Evolutionary conservation across 2,113 vertebrate genomes (phyloP), one percentile per base, ranked within the genome.

Genomic region (Pseudorectes ferrugineus): DNA sequence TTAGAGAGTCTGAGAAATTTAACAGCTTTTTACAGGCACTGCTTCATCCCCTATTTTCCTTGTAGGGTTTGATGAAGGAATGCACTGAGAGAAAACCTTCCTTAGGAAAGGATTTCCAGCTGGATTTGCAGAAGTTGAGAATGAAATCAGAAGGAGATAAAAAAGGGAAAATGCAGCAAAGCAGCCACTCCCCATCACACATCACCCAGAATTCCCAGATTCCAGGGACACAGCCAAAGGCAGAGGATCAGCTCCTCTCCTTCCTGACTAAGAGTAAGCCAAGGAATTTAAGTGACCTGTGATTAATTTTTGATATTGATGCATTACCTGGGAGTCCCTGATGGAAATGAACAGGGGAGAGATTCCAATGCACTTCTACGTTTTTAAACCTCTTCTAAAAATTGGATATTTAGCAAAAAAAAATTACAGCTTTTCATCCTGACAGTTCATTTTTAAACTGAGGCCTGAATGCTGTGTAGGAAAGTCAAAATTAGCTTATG

Each of bases 221-320:
- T 12, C 63, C 84, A 76, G 72, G 35, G 57, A 35, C 20, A 8
- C 38, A 28, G 1, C 42, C 59, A 11, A 19, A 48, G 26, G 48
- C 72, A 38, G 52, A 90, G 5, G 55, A 93, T 5, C 92, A 88
- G 45, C 62, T 96, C 36, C 38, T 85, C 11, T 19, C 33, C 5
- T 72, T 97, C 83, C 48, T 97, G 22, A 79, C 82, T 13, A 12
- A 94, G 22, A 79, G 97, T 97, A 75, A 48, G 94, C 48, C 26
- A 4, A 11, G 10, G 48, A 45, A 35, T 26, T 51, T 7, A 35
- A 14, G 12, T 5, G 54, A 29, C 2, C n/a, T 42, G 11, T 11
- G 14, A 13, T 15, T 66, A 19, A 20, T 33, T 20, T 33, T 46
- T 14, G 3, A n/a, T 80, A 28, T 6, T 4, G 10, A 48, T 38